Evolutionary conservation across 2,797 vertebrate species (phyloP).

Genomic region (Danio kyathit): DNA sequence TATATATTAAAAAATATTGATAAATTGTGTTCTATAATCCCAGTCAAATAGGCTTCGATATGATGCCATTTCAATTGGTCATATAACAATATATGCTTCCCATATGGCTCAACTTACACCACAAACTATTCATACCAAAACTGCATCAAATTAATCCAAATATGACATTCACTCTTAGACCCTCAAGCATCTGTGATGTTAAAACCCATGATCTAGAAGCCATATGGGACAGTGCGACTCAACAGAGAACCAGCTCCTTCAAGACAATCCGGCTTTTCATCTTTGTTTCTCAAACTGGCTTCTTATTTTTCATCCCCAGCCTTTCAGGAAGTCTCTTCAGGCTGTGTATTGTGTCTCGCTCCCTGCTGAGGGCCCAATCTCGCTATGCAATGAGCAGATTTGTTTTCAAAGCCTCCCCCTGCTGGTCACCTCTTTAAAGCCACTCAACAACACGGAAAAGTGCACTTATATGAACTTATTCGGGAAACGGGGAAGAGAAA

Average conservation of each 20-base stretch:
- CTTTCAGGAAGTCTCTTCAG: conserved; percentile 59
- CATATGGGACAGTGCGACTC: neutral
- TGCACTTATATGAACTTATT: conserved; percentile 65
- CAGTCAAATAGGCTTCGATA: no score
- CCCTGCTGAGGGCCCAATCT: conserved; percentile 52
- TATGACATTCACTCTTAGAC: no score
- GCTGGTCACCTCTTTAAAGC: conserved; percentile 58
- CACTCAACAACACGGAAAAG: conserved; percentile 62
- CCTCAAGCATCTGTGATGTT: neutral
- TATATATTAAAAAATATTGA: no score
- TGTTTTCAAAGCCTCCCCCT: conserved; percentile 64
- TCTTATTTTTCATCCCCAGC: conserved; percentile 49
- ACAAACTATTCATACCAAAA: neutral
- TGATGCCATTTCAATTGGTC: no score
- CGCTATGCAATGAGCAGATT: conserved; percentile 56
- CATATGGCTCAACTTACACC: neutral
- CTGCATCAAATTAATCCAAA: neutral
- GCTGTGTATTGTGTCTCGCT: conserved; percentile 44
- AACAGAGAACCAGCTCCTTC: neutral
- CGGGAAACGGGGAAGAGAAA: conserved; percentile 73
- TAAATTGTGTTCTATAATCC: no score
- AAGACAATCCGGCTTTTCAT: conserved; percentile 26
- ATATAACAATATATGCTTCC: neutral
- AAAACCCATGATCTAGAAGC: neutral
- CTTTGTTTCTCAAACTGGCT: conserved; percentile 26